Base-by-base conservation (phyloP, 2,888 invertebrate genomes). In the Lamellibrachia columna region DNA sequence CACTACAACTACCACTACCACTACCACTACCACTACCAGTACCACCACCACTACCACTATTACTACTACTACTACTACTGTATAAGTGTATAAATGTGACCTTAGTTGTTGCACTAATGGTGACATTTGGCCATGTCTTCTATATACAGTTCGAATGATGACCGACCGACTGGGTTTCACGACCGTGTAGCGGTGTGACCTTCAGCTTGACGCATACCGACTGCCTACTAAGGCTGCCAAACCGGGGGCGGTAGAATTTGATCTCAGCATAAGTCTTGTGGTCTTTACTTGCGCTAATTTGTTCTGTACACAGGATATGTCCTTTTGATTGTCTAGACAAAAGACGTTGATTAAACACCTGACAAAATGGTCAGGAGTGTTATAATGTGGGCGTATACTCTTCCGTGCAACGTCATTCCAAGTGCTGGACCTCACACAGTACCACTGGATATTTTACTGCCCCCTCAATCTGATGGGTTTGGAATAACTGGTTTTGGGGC, bases 101-200 rank as follows among this genome's bases (percentile, higher is more conserved):
- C 15, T 75, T 22, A 75, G 15, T 75, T 1, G 4, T 75, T n/a
- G 22, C 75, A 75, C 22, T n/a, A 15, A 75, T 75, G 75, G 6
- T n/a, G 75, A 15, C 75, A 75, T 75, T 75, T 75, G 75, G 22
- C n/a, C 75, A 75, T 15, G 75, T 0, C 22, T 75, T 75, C 75
- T 75, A 22, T 22, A n/a, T n/a, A 22, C 75, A 15, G 75, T 22
- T 75, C 75, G 75, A 11, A 75, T 15, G 15, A 3, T 75, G 22
- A 75, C 75, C 75, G 75, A 75, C 75, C 75, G 75, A 75, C 75
- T 75, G 75, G 75, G 15, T 75, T 75, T 75, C 75, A 22, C 75
- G 75, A 15, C 75, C 75, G 75, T 2, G 6, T 75, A 75, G 75
- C 75, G 75, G 75, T 75, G 6, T 75, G 75, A 75, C 75, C 75